A percentile compares a stretch with the other conserved stretches of the same genome.
Conservation (phyloP, 2,888 invertebrate species). For the Phytoseiulus persimilis region DNA sequence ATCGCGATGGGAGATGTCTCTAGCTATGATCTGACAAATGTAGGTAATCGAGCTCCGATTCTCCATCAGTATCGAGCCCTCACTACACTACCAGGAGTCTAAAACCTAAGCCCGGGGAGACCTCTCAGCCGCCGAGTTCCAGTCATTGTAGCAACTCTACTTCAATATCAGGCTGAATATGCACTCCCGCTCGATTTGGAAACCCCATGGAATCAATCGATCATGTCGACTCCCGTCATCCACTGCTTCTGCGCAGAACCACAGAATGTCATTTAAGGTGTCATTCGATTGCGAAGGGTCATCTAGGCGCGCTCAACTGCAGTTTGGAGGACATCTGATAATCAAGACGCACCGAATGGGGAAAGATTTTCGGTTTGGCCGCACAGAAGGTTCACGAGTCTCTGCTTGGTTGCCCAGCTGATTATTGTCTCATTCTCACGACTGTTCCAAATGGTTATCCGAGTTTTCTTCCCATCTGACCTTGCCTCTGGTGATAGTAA, state of each 20-base stretch:
- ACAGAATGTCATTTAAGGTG: neutral
- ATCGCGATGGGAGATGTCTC: too few relatives aligned
- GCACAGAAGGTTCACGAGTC: neutral
- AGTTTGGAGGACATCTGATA: neutral
- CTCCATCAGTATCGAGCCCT: too few relatives aligned
- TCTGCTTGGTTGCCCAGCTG: neutral
- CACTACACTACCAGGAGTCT: too few relatives aligned
- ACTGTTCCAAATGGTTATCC: too few relatives aligned
- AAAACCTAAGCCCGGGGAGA: too few relatives aligned
- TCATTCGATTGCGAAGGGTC: neutral
- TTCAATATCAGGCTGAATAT: too few relatives aligned
- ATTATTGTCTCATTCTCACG: neutral
- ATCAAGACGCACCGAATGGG: neutral
- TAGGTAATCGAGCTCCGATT: too few relatives aligned
- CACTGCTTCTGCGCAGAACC: neutral
- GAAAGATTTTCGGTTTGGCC: neutral
- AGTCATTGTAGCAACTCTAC: too few relatives aligned
- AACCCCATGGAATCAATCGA: too few relatives aligned
- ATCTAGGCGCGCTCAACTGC: neutral
- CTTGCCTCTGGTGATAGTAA: neutral
- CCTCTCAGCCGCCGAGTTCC: too few relatives aligned
- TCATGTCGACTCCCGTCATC: neutral
- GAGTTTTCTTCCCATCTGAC: neutral
- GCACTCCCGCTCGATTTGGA: too few relatives aligned
- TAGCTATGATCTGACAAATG: too few relatives aligned